Evolutionary conservation across 1,140 invertebrate species (phyloP).

Genomic region (Rhopalosiphum padi): DNA sequence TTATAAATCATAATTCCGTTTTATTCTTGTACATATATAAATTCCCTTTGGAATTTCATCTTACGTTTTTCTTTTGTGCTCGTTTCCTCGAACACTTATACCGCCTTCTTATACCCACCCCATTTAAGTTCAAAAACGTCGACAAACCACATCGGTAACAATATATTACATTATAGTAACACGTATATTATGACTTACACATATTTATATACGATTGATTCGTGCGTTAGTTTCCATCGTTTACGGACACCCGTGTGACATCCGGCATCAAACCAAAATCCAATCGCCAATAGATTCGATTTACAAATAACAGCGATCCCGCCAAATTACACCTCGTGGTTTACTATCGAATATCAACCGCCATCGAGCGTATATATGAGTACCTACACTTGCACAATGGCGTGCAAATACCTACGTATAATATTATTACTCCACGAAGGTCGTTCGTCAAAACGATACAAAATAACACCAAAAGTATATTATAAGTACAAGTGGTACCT

Average conservation of each 20-base stretch:
- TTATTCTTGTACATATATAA: background rate
- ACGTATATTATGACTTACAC: background rate
- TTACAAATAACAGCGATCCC: background rate
- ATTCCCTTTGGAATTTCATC: background rate
- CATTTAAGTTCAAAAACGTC: background rate
- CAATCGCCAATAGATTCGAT: background rate
- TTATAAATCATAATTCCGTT: conserved; percentile 35
- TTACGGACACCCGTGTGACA: background rate
- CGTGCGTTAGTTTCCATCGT: background rate
- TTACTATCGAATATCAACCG: background rate
- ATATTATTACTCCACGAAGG: background rate
- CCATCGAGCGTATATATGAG: background rate
- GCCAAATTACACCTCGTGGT: background rate
- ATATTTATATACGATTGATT: background rate
- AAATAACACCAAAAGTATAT: background rate
- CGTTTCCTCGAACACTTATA: background rate
- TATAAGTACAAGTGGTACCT: background rate
- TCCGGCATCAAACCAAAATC: background rate
- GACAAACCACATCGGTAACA: background rate
- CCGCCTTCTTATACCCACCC: background rate
- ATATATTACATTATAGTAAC: background rate
- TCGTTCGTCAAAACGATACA: background rate
- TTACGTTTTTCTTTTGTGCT: background rate
- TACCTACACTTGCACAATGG: background rate
- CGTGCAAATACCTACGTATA: background rate